phyloP scores from a whole-genome alignment of 2,113 vertebrate genomes.

The Cardinalis cardinalis region DNA sequence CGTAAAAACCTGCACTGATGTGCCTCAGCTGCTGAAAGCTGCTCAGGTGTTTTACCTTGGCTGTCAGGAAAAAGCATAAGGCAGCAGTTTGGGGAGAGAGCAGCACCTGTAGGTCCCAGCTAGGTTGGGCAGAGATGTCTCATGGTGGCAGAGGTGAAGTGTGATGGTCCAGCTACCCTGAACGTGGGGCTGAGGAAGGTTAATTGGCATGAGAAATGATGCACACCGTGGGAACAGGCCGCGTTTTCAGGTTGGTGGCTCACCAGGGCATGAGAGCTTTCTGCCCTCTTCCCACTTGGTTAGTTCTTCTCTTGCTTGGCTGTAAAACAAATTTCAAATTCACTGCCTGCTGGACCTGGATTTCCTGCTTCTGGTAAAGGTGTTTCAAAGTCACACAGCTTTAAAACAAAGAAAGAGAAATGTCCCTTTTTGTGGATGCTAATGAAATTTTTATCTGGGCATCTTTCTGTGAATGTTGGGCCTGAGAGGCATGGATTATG shows the following conservation, averaged over 20 bases:
- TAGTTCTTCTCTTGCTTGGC: background rate
- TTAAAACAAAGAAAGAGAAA: slow-evolving; percentile 22
- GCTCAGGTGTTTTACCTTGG: background rate
- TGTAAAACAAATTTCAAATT: background rate
- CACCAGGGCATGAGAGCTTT: background rate
- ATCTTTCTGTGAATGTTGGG: slow-evolving; percentile 21
- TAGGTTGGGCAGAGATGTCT: background rate
- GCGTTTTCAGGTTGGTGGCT: background rate
- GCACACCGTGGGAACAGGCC: background rate
- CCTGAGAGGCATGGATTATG: slow-evolving; percentile 1
- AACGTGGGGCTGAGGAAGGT: rapidly evolving
- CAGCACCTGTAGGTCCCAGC: background rate
- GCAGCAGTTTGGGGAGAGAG: background rate
- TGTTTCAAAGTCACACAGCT: background rate
- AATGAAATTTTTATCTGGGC: slow-evolving; percentile 44
- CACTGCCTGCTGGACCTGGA: background rate
- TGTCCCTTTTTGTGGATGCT: slow-evolving; percentile 18
- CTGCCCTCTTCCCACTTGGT: background rate
- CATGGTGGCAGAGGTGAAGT: rapidly evolving
- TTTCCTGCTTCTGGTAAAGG: background rate
- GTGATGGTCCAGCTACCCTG: background rate
- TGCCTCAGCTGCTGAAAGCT: background rate
- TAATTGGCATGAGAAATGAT: rapidly evolving
- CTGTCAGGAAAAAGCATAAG: background rate
- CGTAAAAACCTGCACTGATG: background rate